These are phyloP conservation scores for Papilio polytes DNA, from an alignment of 1,140 invertebrate genomes.

Conservation along the genomic window DNA sequence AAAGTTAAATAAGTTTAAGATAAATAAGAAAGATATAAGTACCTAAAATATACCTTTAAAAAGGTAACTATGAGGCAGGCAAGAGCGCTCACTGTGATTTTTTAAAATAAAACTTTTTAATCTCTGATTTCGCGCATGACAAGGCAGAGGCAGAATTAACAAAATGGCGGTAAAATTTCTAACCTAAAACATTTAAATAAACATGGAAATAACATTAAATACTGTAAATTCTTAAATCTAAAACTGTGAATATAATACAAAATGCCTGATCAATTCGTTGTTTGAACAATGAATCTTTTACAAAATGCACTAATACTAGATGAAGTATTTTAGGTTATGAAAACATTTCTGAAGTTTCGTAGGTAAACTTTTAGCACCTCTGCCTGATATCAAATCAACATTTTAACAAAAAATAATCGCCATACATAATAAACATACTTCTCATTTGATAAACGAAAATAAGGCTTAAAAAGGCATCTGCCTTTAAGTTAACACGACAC, in stretches of 20 bases:
- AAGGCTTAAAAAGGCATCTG: slow-evolving; percentile 4
- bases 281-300: slow-evolving; percentile 62
- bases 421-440: slow-evolving; percentile 45
- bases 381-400: slow-evolving; percentile 52
- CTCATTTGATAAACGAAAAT: slow-evolving; percentile 39
- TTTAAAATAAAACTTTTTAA: slow-evolving; percentile 52
- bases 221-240: slow-evolving; percentile 67
- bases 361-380: slow-evolving; percentile 50
- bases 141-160: slow-evolving; percentile 64
- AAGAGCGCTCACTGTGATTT: slow-evolving; percentile 61
- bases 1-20: slow-evolving; percentile 41
- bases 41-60: slow-evolving; percentile 57
- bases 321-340: slow-evolving; percentile 32
- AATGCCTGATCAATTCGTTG: slow-evolving; percentile 65
- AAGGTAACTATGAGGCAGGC: slow-evolving; percentile 69
- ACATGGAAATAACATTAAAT: slow-evolving; percentile 60
- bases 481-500: neutral
- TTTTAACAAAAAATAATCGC: slow-evolving; percentile 57
- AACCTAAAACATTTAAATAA: slow-evolving; percentile 63
- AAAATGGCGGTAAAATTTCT: slow-evolving; percentile 58
- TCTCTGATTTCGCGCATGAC: slow-evolving; percentile 45
- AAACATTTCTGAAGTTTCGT: slow-evolving; percentile 22
- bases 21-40: slow-evolving; percentile 53
- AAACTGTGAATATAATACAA: slow-evolving; percentile 70
- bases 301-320: slow-evolving; percentile 51